Base-by-base conservation (phyloP, 2,888 invertebrate genomes). In the Torymus tubicola region DNA sequence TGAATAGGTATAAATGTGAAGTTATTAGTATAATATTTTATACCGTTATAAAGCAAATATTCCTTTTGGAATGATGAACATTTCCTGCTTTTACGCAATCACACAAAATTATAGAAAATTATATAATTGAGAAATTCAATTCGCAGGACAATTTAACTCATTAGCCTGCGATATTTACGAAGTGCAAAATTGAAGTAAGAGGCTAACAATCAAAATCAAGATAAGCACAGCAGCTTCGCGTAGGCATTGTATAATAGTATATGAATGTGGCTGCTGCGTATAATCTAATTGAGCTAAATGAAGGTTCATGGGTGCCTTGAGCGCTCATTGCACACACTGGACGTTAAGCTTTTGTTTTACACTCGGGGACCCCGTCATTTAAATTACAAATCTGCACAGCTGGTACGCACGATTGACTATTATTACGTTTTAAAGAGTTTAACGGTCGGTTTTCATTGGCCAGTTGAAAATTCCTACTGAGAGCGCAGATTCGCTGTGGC, bases 311-410 rank as follows among this genome's bases (percentile, higher is more conserved):
- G 70, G 21, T 31, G 18, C 13, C 57, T 69, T 70, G 64, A 77
- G 50, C 50, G 63, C 21, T 77, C 57, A 58, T 77, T 70, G 77
- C 58, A 64, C 58, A 64, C 61, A 61, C 24, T 50, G 61, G 61
- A 16, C 24, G 69, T 76, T 69, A 31, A 61, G 58, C 63, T 64
- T 77, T 77, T 77, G 70, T 77, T 77, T 77, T 68, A 65, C 60
- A 68, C 55, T 78, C 64, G 18, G 42, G 42, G 10, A 16, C 14
- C 21, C n/a, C 50, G n/a, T 65, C 52, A 24, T 75, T 68, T 69
- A 14, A 69, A 69, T 69, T 69, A 50, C 69, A 24, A 63, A 76
- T 76, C 55, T 69, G 60, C 53, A 60, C 42, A 42, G 42, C 42
- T 42, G 42, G 42, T 52, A 52, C 8, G 24, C 67, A 52, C 60